A percentile compares a stretch with the other conserved stretches of the same genome.
These are phyloP conservation scores for Drosophila dunni DNA, from an alignment of 1,140 invertebrate genomes.

Conservation along the genomic window DNA sequence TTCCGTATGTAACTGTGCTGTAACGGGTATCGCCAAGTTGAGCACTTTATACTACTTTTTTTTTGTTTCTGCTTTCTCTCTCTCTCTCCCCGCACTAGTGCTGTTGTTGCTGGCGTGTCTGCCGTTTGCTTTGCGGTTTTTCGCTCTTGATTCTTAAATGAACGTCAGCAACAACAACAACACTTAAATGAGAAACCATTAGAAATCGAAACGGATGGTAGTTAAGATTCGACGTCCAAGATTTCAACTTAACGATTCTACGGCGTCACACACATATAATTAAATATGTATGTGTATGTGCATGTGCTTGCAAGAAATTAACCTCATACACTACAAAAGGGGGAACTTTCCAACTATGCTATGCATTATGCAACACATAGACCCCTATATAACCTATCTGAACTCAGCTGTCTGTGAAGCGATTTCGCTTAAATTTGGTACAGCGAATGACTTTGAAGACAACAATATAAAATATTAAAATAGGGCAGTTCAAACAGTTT, in stretches of 20 bases:
- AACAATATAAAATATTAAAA: not conserved
- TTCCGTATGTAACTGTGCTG: too few species aligned
- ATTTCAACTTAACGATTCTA: slow-evolving; percentile 49
- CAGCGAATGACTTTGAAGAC: not conserved
- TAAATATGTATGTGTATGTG: too few species aligned
- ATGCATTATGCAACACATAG: not conserved
- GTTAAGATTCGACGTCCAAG: slow-evolving; percentile 48
- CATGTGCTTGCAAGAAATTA: not conserved
- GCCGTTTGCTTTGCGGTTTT: slow-evolving; percentile 39
- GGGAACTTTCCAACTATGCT: not conserved
- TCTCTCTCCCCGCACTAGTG: not conserved
- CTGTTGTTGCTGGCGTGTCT: not conserved
- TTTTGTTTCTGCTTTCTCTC: too few species aligned
- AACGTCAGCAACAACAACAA: slow-evolving; percentile 35
- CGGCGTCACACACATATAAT: not conserved
- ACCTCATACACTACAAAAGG: slow-evolving; percentile 1
- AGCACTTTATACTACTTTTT: too few species aligned
- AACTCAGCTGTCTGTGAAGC: not conserved
- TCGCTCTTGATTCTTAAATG: slow-evolving; percentile 20
- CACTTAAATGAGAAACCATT: slow-evolving; percentile 34
- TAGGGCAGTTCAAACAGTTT: not conserved
- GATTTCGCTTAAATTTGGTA: not conserved
- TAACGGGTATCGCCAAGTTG: too few species aligned
- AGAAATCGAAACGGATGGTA: slow-evolving; percentile 52
- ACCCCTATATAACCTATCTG: too few species aligned